phyloP scores from a whole-genome alignment of 1,140 invertebrate genomes.

The Dreissena polymorpha region DNA sequence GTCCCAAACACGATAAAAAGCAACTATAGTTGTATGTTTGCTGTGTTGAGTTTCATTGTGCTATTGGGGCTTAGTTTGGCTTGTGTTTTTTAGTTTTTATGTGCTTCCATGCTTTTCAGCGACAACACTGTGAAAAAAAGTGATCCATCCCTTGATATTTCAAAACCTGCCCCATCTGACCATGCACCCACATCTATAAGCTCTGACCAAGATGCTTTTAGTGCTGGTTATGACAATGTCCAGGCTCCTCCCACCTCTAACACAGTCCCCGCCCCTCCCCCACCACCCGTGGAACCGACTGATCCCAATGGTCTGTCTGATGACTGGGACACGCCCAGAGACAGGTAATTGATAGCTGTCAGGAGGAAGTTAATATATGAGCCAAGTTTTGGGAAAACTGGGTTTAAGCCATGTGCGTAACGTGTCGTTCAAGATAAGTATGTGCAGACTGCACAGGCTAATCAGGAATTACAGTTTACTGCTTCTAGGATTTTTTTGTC shows the following conservation, averaged over 20 bases:
- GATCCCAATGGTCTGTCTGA: constrained; percentile 18
- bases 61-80: neutral
- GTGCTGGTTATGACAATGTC: constrained; percentile 5
- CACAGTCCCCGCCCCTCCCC: constrained; percentile 56
- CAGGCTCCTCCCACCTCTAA: constrained; percentile 16
- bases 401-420: too few relatives aligned
- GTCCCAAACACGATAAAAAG: neutral
- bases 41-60: neutral
- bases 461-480: too few relatives aligned
- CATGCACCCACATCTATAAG: constrained; percentile 53
- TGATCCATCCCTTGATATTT: constrained; percentile 38
- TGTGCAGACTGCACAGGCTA: too few relatives aligned
- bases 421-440: too few relatives aligned
- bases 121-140: constrained; percentile 76
- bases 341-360: constrained; percentile 63
- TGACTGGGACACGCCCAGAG: constrained; percentile 36
- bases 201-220: constrained; percentile 35
- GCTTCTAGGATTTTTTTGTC: too few relatives aligned
- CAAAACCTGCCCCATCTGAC: constrained; percentile 61
- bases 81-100: constrained; percentile 12
- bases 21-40: neutral
- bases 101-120: constrained; percentile 57
- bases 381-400: too few relatives aligned
- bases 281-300: constrained; percentile 52
- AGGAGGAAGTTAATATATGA: too few relatives aligned